A percentile compares a stretch with the other conserved stretches of the same genome.
These are phyloP conservation scores for Hypomecis punctinalis DNA, from an alignment of 2,888 invertebrate species.

Conservation along the genomic window DNA sequence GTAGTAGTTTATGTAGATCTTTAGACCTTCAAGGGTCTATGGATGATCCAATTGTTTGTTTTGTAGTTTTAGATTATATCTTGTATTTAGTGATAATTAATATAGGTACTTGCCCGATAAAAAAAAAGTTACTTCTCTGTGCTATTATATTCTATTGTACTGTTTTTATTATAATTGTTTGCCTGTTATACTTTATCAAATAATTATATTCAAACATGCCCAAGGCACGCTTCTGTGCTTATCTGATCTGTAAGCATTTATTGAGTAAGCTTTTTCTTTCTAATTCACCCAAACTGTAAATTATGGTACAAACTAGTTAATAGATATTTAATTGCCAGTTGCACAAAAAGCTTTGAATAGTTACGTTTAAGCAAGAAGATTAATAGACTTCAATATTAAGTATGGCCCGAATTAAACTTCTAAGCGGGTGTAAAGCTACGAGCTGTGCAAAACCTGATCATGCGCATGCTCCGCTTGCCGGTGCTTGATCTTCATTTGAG, in stretches of 20 bases:
- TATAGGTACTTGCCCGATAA: no score
- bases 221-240: neutral
- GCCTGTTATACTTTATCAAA: neutral
- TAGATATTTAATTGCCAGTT: conserved; percentile 7
- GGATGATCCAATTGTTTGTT: no score
- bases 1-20: no score
- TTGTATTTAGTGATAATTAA: no score
- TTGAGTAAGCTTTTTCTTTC: neutral
- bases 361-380: neutral
- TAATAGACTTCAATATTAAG: neutral
- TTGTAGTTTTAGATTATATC: no score
- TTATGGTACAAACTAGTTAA: neutral
- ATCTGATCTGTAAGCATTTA: neutral
- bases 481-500: no score
- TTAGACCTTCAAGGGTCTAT: no score
- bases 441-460: no score
- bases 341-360: neutral
- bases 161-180: neutral
- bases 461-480: no score
- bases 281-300: neutral
- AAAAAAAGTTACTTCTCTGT: conserved; percentile 1
- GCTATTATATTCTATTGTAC: neutral
- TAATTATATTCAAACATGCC: neutral
- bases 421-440: no score
- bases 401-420: no score